Evolutionary conservation across 2,113 vertebrate genomes (phyloP).

Genomic region (Pantherophis guttatus): DNA sequence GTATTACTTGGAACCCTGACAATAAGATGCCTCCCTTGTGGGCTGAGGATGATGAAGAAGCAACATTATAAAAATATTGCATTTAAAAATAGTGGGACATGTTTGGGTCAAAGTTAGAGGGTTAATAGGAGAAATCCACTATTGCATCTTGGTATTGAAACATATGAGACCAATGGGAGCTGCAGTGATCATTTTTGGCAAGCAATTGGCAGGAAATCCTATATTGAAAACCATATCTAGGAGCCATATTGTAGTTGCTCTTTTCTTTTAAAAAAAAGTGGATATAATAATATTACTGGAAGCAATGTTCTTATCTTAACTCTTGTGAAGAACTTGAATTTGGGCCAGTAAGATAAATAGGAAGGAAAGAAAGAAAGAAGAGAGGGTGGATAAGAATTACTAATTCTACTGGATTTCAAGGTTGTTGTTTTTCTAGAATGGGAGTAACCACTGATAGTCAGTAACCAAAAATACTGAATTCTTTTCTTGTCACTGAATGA

Average conservation of each 20-base stretch:
- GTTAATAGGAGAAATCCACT: neutral
- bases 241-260: neutral
- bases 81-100: neutral
- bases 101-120: neutral
- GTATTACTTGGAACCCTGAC: no score
- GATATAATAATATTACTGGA: neutral
- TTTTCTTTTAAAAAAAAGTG: neutral
- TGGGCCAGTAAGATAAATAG: neutral
- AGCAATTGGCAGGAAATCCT: neutral
- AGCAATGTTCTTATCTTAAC: neutral
- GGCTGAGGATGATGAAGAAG: neutral
- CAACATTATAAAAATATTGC: neutral
- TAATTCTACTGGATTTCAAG: neutral
- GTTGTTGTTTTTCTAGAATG: neutral
- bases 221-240: neutral
- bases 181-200: neutral
- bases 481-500: neutral
- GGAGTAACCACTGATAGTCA: neutral
- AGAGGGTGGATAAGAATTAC: neutral
- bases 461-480: neutral
- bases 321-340: neutral
- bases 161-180: neutral
- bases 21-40: neutral
- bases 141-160: neutral
- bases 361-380: neutral